Conservation (phyloP, 2,113 vertebrate genomes). For the Larimichthys crocea region DNA sequence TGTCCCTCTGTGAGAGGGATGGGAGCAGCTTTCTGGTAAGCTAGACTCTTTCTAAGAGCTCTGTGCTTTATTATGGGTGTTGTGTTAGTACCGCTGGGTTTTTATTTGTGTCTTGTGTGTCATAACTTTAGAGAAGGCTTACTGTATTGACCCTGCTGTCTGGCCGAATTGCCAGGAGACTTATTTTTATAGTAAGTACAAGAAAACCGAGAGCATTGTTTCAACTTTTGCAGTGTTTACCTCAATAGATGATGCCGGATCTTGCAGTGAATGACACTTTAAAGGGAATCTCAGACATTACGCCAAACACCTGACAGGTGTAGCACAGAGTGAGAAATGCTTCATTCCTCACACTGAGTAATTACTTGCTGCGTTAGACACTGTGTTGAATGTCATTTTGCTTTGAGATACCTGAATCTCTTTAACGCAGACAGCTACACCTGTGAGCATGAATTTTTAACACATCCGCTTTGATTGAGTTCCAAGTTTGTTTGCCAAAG, state of each 20-base stretch:
- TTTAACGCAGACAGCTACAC: background rate
- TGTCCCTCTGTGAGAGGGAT: slow-evolving; percentile 29
- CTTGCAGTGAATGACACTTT: background rate
- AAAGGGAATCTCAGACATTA: background rate
- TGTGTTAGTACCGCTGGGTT: slow-evolving; percentile 28
- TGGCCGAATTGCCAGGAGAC: background rate
- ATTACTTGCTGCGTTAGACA: slow-evolving; percentile 19
- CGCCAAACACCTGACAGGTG: background rate
- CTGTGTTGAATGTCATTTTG: background rate
- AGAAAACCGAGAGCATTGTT: background rate
- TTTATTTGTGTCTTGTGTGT: slow-evolving; percentile 30
- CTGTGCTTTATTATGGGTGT: slow-evolving; percentile 43
- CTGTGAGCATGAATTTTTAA: background rate
- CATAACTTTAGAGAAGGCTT: slow-evolving; percentile 13
- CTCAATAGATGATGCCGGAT: background rate
- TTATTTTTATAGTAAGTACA: slow-evolving; percentile 7
- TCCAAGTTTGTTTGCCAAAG: background rate
- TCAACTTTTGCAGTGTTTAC: background rate
- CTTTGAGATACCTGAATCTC: background rate
- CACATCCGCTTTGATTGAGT: background rate
- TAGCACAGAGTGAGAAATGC: background rate
- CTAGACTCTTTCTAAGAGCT: slow-evolving; percentile 13
- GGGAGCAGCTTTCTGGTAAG: slow-evolving; percentile 31
- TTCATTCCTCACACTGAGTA: background rate
- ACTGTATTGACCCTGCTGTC: slow-evolving; percentile 1